Evolutionary conservation across 2,797 vertebrate species (phyloP), one percentile per base, ranked within the genome.

Genomic region (Buceros bicornis): DNA sequence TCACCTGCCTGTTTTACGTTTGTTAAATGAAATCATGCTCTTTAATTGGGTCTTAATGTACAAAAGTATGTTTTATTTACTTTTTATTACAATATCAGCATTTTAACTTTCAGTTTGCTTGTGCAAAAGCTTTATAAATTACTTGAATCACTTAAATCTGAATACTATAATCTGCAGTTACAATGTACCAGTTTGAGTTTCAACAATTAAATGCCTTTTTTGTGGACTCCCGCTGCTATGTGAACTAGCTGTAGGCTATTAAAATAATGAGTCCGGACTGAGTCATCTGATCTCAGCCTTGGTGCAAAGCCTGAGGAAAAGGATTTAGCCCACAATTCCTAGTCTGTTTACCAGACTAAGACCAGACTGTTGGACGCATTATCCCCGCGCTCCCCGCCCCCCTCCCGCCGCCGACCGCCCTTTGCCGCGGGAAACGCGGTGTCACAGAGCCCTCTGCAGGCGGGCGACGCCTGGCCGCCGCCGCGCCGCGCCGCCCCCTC

Each of bases 201-300:
- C 97, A 97, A 97, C 97, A 98, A 98, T 98, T 98, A 98, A 98
- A 98, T 97, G 97, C 96, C 97, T 97, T 97, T 98, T 97, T 92
- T 96, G 97, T 95, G 96, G 98, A 97, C 98, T 97, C 98, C 98
- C 22, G 96, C 98, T 98, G 98, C 96, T 98, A 96, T 89, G 97
- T 97, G 98, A 98, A 97, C 98, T 97, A 97, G 98, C 98, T 98
- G 93, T 91, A 97, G 98, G 98, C 98, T 97, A 98, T 98, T 98
- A 98, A 98, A 98, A 98, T 98, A 98, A 98, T 97, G 98, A 98
- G 97, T 97, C 97, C 93, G 69, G 97, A 97, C 98, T 97, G 97
- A 98, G 97, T 97, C 97, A 97, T 98, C 97, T 97, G 97, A 98
- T 98, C 98, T 97, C 97, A 96, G 96, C 87, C 97, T 97, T 93